A percentile compares a stretch with the other conserved stretches of the same genome.
Conservation (phyloP, 2,113 vertebrate genomes). For the Hiodon tergisus region DNA sequence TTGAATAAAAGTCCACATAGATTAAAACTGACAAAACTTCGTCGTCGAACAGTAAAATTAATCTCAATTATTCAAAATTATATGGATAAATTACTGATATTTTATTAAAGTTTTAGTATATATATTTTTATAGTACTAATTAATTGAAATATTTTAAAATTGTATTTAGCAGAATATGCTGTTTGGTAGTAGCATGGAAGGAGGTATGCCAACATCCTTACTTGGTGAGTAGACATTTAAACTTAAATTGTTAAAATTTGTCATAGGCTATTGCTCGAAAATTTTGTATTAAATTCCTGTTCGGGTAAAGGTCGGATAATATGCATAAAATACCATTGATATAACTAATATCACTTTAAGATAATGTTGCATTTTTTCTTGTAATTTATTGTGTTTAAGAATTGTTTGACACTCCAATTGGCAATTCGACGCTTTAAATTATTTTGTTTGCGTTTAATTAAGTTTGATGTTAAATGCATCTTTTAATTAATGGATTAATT, state of each 20-base stretch:
- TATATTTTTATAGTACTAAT: background rate
- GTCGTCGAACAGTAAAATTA: no score
- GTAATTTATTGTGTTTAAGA: background rate
- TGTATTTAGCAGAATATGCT: constrained; percentile 21
- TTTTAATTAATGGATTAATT: no score
- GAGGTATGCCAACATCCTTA: constrained; percentile 24
- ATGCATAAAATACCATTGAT: background rate
- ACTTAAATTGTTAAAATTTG: background rate
- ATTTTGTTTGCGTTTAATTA: no score
- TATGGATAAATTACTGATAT: background rate
- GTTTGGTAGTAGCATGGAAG: constrained; percentile 33
- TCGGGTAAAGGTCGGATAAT: background rate
- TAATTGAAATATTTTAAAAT: background rate
- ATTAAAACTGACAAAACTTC: background rate
- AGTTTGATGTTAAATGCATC: no score
- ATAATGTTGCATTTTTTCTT: background rate
- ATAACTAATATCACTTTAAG: background rate
- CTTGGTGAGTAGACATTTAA: constrained; percentile 26
- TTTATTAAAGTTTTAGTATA: background rate
- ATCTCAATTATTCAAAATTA: no score
- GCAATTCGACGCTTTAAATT: no score
- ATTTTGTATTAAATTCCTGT: background rate
- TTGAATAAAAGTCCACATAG: background rate
- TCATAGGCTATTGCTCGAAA: background rate
- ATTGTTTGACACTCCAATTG: no score